Base-by-base conservation (phyloP, 1,140 invertebrate species). In the Anthonomus grandis region DNA sequence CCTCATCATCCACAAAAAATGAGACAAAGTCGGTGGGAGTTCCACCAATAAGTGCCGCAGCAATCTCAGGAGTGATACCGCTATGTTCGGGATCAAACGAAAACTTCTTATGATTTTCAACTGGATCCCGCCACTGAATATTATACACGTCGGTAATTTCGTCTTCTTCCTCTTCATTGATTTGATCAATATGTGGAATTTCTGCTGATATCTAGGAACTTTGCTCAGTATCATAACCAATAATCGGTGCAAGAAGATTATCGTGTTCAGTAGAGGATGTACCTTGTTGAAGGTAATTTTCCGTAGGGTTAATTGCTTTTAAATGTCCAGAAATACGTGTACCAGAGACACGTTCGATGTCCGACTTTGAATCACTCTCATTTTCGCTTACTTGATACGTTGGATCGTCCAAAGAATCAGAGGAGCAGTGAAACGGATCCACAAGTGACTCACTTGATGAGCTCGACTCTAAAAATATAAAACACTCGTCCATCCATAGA, bases 21-120 rank as follows among this genome's bases (percentile, higher is more conserved):
- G n/a, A n/a, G n/a, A n/a, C n/a, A n/a, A n/a, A n/a, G n/a, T n/a
- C n/a, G n/a, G n/a, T n/a, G n/a, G n/a, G n/a, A n/a, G n/a, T n/a
- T n/a, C n/a, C n/a, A n/a, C n/a, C n/a, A n/a, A n/a, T n/a, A n/a
- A n/a, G n/a, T n/a, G n/a, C n/a, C n/a, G n/a, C n/a, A n/a, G 17
- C 15, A 49, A 54, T 47, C 6, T 8, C 49, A 8, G 44, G 52
- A 48, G 49, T 19, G 42, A 48, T 48, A 13, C 52, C 42, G 34
- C 21, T 27, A 12, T 15, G 6, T 10, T 21, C 52, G 27, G 45
- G 27, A 31, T 31, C 31, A 49, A 54, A 54, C 8, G 15, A 5
- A 49, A 54, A 54, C 6, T 24, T 4, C 19, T 54, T 6, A 17
- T 54, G 52, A 5, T 34, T 54, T 54, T 23, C 52, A 22, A 31